Evolutionary conservation across 2,797 vertebrate genomes (phyloP), one percentile per base, ranked within the genome.

Genomic region (Gadopsis bispinosus): DNA sequence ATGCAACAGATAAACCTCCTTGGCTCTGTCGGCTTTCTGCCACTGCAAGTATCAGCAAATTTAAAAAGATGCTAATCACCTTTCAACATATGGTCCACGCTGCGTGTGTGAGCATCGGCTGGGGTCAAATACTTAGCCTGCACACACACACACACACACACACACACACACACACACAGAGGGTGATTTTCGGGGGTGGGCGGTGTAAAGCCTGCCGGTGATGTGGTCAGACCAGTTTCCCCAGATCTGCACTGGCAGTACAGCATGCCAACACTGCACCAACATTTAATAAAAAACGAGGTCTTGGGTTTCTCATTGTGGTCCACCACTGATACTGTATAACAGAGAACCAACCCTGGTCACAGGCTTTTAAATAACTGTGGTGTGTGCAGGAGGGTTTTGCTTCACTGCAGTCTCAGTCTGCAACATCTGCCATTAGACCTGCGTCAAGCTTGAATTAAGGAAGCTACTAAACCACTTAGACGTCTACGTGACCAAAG

Each of bases 191-290:
- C 26, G 56, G 51, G 48, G 58, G 56, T 10, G 39, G 74, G 68
- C 83, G 80, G 69, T 67, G 73, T 39, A 53, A 81, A 73, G 72
- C 64, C 56, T 1, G 62, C 5, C 1, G 4, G 60, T 37, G 64
- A 60, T 72, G 76, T 26, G 16, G 77, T 84, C 82, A 60, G 47
- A 92, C 86, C 75, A 4, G 85, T 87, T 90, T 69, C 75, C 41
- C 81, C 20, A 63, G 54, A 72, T 54, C 77, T 70, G 63, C 55
- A 2, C 54, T 55, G 60, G 66, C 33, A 33, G 0, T 7, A 14
- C 35, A 64, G 48, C 55, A 35, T 54, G 56, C 12, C 66, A 41
- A 45, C 72, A 37, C 77, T 16, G 65, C 19, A 26, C 17, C 35
- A 20, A 53, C 59, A 20, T 6, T n/a, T 60, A 26, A 41, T 56